These are phyloP conservation scores for Rattus rattus DNA, from an alignment of 2,113 vertebrate species.

Conservation along the genomic window DNA sequence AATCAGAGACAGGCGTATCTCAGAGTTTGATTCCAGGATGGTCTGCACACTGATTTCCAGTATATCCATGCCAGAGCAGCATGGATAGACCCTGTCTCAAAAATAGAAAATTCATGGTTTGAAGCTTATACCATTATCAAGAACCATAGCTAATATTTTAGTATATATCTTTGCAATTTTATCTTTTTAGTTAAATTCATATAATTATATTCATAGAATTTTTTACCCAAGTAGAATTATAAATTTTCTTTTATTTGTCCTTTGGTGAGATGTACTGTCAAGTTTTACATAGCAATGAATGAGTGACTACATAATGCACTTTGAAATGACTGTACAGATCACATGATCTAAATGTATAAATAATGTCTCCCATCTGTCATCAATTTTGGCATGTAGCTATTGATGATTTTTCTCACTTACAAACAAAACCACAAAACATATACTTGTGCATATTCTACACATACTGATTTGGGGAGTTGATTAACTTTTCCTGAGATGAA, in stretches of 20 bases:
- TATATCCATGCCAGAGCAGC: neutral
- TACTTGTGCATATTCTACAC: neutral
- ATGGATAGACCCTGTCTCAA: neutral
- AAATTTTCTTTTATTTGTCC: constrained; percentile 7
- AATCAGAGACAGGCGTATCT: neutral
- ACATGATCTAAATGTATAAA: constrained; percentile 20
- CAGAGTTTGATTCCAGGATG: neutral
- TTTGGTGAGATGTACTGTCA: neutral
- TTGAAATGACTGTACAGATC: constrained; percentile 17
- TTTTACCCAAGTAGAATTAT: constrained; percentile 13
- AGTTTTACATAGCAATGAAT: neutral
- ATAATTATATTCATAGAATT: neutral
- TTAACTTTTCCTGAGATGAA: neutral
- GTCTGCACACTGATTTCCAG: neutral
- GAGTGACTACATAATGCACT: neutral
- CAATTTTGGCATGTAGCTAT: neutral
- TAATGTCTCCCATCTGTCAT: neutral
- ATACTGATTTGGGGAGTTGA: neutral
- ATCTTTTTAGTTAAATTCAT: constrained; percentile 29
- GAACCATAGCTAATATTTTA: constrained; percentile 36
- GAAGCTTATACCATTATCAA: neutral
- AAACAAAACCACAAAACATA: constrained; percentile 34
- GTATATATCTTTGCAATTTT: neutral
- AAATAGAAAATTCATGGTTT: neutral
- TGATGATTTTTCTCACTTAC: constrained; percentile 41